Evolutionary conservation across 1,140 invertebrate species (phyloP), one percentile per base, ranked within the genome.

Genomic region (Cotesia vestalis): DNA sequence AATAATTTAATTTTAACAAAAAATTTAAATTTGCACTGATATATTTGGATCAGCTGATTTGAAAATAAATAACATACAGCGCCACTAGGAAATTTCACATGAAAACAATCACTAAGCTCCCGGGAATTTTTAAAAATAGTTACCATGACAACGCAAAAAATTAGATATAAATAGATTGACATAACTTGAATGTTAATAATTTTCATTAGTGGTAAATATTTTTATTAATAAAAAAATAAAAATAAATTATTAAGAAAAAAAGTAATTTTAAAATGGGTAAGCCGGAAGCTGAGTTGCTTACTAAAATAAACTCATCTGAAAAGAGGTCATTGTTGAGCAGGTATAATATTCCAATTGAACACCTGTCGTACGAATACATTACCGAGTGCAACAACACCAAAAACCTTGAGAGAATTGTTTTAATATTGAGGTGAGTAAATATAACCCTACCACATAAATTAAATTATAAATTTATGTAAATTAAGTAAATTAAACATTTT

Each of bases 341-440:
- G 78, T 92, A 88, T 75, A 84, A 87, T 12, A 88, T 92, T 62
- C 90, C 90, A 0, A n/a, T 91, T 4, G 81, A 86, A 12, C 86
- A 91, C 78, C 78, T 92, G 14, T 90, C 91, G 63, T 92, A 89
- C 77, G 83, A 80, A 20, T 91, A 91, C 68, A 83, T 92, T 35
- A 78, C 87, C 6, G 81, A 81, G 20, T 91, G 90, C 66, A 79
- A 71, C 17, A 81, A 91, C 79, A 79, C 77, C 0, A 88, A 85
- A 61, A 88, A 89, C 81, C 76, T 92, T 66, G 91, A 92, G 78
- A 88, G 83, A 75, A 91, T 92, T 20, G 76, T 91, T 4, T 80
- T 84, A 59, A 88, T 92, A 51, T 79, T 92, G 14, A 84, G 88
- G 86, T 86, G 68, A 78, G 74, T 77, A 17, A 40, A 38, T 8